Base-by-base conservation (phyloP, 2,888 invertebrate species). In the Cremastobaeus sp. region DNA sequence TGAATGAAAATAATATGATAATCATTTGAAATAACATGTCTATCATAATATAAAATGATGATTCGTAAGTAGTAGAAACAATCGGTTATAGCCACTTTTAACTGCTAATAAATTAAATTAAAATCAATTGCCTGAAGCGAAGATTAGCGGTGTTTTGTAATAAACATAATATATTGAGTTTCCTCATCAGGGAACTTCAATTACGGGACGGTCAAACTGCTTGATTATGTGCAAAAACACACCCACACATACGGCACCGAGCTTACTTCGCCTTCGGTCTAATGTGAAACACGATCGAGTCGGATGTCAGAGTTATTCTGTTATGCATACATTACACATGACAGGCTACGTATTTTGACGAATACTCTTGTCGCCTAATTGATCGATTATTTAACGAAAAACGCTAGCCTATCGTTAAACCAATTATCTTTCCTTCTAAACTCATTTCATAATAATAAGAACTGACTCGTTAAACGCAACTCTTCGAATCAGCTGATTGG, bases 171-270 rank as follows among this genome's bases (percentile, higher is more conserved):
- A 32, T 34, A 50, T 50, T 32, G 34, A 30, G 73, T 73, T 73
- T 73, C 68, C 20, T 68, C 68, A 68, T 68, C 57, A 73, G 32
- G 66, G 45, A 55, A 62, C 68, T 64, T 62, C 68, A 73, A 68
- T 73, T 73, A 47, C 32, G 17, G 52, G 41, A 12, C 47, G n/a
- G 45, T 30, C 39, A 41, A 45, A 50, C 47, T 47, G 21, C 45
- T 59, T 37, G 64, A 73, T 57, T 66, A 54, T 28, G 57, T 39
- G 57, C 17, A 73, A 73, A 73, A 68, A 64, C 50, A 28, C n/a
- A 73, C 59, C 60, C 47, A 66, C 66, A 12, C 32, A 47, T 21
- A 14, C 5, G 15, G 12, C 32, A 20, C 6, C 35, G n/a, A 50
- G 21, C 14, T 12, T 17, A 14, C 15, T 25, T 8, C n/a, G n/a